Percentiles rank a stretch among this genome's conserved stretches.
These are phyloP conservation scores for Colistium nudipinnis DNA, from an alignment of 2,113 vertebrate species.

Conservation along the genomic window DNA sequence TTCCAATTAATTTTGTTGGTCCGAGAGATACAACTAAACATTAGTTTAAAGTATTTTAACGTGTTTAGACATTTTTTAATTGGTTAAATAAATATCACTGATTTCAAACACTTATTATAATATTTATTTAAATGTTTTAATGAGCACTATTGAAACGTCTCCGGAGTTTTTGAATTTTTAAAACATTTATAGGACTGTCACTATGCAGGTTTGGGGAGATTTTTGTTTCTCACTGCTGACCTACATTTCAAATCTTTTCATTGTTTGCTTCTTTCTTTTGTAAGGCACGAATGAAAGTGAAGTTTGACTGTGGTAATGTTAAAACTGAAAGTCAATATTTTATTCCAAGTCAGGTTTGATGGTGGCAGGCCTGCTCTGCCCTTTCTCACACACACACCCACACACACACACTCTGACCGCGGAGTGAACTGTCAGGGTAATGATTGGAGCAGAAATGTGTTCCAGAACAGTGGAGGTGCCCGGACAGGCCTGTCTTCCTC, in stretches of 20 bases:
- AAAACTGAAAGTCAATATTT: conserved; percentile 17
- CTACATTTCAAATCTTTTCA: conserved; percentile 37
- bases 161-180: no score
- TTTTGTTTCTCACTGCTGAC: conserved; percentile 36
- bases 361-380: not conserved
- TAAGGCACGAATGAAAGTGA: not conserved
- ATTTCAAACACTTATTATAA: not conserved
- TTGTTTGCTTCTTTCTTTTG: not conserved
- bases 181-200: not conserved
- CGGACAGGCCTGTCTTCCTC: conserved; percentile 73
- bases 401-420: conserved; percentile 54
- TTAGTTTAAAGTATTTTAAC: not conserved
- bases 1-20: not conserved
- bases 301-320: conserved; percentile 21
- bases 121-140: not conserved
- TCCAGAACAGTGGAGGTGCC: conserved; percentile 74
- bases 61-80: not conserved
- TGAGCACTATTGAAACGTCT: not conserved
- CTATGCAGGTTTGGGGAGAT: not conserved
- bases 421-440: conserved; percentile 73
- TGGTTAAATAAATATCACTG: conserved; percentile 1
- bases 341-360: not conserved
- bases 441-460: conserved; percentile 74
- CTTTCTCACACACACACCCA: conserved; percentile 15
- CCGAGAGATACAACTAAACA: no score